These are phyloP conservation scores for Drosophila nigrodunni DNA, from an alignment of 1,140 invertebrate species.

Conservation along the genomic window DNA sequence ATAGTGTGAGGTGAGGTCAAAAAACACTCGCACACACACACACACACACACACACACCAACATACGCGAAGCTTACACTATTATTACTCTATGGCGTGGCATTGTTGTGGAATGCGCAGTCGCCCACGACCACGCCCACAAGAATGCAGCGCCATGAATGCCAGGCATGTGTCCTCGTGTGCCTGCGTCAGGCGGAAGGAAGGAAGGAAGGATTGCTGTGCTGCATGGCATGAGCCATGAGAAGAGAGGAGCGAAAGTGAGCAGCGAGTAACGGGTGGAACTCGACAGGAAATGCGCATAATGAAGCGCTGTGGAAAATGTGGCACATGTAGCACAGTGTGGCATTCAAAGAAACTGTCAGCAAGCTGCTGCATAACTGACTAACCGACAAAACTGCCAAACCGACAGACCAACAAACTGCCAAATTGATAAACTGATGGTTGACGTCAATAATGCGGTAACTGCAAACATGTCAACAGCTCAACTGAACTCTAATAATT, in stretches of 20 bases:
- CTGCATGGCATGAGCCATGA: conserved; percentile 16
- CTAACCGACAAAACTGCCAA: conserved; percentile 3
- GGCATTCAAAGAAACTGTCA: conserved; percentile 39
- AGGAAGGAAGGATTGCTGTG: conserved; percentile 26
- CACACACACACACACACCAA: too few species aligned
- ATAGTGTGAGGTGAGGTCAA: conserved; percentile 13
- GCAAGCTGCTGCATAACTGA: conserved; percentile 15
- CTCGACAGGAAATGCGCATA: conserved; percentile 59
- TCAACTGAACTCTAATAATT: conserved; percentile 34
- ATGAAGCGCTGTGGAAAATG: conserved; percentile 69
- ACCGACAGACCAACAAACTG: conserved; percentile 1
- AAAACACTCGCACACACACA: too few species aligned
- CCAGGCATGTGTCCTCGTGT: conserved; percentile 42
- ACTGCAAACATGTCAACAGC: conserved; percentile 21
- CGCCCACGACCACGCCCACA: conserved; percentile 40
- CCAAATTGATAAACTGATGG: conserved; percentile 6
- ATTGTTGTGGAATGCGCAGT: conserved; percentile 44
- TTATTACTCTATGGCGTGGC: conserved; percentile 58
- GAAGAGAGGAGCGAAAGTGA: conserved; percentile 1
- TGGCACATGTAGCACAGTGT: conserved; percentile 47
- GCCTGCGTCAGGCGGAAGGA: conserved; percentile 14
- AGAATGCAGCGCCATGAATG: conserved; percentile 29
- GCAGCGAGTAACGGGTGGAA: neutral
- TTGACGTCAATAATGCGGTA: conserved; percentile 23
- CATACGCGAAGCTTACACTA: conserved; percentile 13